phyloP scores from a whole-genome alignment of 2,888 invertebrate genomes.

The Rotaria magnacalcarata region DNA sequence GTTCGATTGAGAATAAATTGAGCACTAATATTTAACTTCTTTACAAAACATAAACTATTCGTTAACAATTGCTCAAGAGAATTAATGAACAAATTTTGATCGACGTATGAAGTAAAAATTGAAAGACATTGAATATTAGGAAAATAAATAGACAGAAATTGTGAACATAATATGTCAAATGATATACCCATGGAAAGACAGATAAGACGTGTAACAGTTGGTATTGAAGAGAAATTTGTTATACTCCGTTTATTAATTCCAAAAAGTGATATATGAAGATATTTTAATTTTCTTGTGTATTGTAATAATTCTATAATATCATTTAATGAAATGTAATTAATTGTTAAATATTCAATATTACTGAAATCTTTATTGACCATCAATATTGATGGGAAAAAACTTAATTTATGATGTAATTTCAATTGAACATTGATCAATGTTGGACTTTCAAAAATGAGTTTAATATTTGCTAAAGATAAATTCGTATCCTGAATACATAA shows the following conservation, averaged over 20 bases:
- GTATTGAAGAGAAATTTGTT: not conserved
- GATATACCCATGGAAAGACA: not conserved
- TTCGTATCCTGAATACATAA: not conserved
- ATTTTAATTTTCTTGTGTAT: not conserved
- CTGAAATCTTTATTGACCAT: not conserved
- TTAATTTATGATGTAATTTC: not conserved
- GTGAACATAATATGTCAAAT: not conserved
- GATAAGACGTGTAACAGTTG: not conserved
- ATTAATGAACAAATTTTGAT: not conserved
- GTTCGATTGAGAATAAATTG: not conserved
- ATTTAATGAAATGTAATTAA: slow-evolving; percentile 10
- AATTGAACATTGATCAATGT: slow-evolving; percentile 8
- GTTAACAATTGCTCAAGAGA: not conserved
- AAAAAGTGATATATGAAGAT: not conserved
- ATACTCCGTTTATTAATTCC: not conserved
- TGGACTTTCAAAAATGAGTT: not conserved
- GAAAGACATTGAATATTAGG: not conserved
- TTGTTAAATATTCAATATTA: not conserved
- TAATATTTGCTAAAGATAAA: not conserved
- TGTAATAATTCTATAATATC: not conserved
- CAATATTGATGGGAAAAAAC: not conserved
- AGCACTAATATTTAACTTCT: not conserved
- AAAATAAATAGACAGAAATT: not conserved
- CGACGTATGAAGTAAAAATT: not conserved
- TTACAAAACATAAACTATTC: not conserved